These are phyloP conservation scores for Bubo scandiacus DNA, from an alignment of 2,113 vertebrate species.

Conservation along the genomic window DNA sequence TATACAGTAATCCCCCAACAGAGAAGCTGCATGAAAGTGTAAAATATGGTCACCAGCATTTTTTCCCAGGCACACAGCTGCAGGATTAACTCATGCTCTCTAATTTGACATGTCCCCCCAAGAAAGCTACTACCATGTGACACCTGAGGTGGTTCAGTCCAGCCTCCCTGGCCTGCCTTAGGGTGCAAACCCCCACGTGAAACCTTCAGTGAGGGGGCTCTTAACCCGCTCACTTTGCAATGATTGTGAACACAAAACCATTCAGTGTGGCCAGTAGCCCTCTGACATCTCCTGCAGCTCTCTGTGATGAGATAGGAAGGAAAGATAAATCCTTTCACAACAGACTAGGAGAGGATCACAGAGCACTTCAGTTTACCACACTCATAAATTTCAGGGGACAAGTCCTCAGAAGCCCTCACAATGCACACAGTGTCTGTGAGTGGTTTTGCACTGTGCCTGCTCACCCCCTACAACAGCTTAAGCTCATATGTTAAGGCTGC, in stretches of 20 bases:
- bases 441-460: neutral
- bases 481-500: conserved; percentile 14
- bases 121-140: neutral
- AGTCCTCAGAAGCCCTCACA: neutral
- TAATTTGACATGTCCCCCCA: neutral
- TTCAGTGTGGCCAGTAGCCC: neutral
- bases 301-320: neutral
- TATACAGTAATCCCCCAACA: neutral
- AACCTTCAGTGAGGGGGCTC: neutral
- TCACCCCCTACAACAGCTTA: neutral
- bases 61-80: neutral
- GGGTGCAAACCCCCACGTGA: neutral
- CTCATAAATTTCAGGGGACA: conserved; percentile 33
- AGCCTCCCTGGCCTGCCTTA: neutral
- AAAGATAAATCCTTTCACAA: neutral
- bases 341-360: neutral
- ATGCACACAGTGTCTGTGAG: neutral
- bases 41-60: neutral
- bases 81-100: neutral
- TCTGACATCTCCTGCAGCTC: neutral
- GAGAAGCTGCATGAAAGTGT: neutral
- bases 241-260: fast-evolving
- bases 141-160: neutral
- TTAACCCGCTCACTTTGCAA: neutral
- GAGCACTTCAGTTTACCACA: neutral